Conservation (phyloP, 2,888 invertebrate genomes). For the Noctua fimbriata region DNA sequence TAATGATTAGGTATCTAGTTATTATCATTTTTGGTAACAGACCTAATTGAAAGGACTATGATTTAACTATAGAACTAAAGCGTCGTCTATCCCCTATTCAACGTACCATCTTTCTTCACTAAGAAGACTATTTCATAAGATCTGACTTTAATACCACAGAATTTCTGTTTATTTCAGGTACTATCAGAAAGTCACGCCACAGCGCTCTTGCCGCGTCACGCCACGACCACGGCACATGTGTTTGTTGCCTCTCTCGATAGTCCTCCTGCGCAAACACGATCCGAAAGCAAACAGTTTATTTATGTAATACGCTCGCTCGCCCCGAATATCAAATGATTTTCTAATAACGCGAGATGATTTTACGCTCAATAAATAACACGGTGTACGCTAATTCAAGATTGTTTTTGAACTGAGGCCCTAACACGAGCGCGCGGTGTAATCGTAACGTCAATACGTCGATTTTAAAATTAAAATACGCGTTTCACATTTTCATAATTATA, state of each 20-base stretch:
- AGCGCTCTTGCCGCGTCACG: conserved; percentile 10
- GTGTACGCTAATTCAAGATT: conserved; percentile 23
- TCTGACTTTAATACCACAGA: neutral
- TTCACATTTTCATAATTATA: too few relatives aligned
- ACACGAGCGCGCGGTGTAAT: neutral
- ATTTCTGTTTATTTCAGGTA: conserved; percentile 1
- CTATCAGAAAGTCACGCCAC: conserved; percentile 14
- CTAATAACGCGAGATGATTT: conserved; percentile 53
- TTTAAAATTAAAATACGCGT: neutral
- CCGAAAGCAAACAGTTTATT: conserved; percentile 60
- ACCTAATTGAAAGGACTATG: neutral
- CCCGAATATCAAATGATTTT: conserved; percentile 53
- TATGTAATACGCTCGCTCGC: conserved; percentile 47
- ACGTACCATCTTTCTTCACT: neutral
- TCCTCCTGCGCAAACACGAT: conserved; percentile 63
- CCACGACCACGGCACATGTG: conserved; percentile 46
- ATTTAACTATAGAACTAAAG: neutral
- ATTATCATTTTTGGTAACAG: neutral
- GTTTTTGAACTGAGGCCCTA: conserved; percentile 5
- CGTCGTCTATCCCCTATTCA: neutral
- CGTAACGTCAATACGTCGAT: neutral
- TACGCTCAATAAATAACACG: conserved; percentile 40
- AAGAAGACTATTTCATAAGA: neutral
- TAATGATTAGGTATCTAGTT: neutral
- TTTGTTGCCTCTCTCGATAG: conserved; percentile 36